A percentile compares a stretch with the other conserved stretches of the same genome.
Evolutionary conservation across 2,888 invertebrate genomes (phyloP).

Genomic region (Sinhomidia bicolor): DNA sequence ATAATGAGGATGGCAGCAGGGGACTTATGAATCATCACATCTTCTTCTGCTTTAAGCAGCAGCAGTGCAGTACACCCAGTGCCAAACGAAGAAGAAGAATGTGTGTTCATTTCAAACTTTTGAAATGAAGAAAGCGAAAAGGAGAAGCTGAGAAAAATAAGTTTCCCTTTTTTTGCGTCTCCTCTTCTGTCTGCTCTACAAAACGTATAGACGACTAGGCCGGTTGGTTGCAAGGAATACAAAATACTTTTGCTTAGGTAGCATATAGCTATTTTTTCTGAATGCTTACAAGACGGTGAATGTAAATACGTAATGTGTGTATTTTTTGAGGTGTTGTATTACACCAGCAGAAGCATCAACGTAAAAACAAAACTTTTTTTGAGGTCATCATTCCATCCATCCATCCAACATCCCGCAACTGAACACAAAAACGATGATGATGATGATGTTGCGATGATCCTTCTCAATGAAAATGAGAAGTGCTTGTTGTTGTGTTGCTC

Average conservation of each 20-base stretch:
- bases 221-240: not conserved
- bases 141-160: not conserved
- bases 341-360: not conserved
- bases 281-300: too few relatives aligned
- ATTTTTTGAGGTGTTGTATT: conserved; percentile 16
- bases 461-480: conserved; percentile 21
- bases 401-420: not conserved
- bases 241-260: too few relatives aligned
- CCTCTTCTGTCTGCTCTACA: not conserved
- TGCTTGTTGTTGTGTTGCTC: conserved; percentile 15
- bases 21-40: not conserved
- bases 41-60: too few relatives aligned
- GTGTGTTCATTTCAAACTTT: conserved; percentile 19
- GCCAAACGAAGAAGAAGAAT: not conserved
- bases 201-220: not conserved
- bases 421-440: not conserved
- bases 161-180: conserved; percentile 19
- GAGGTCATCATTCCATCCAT: conserved; percentile 44
- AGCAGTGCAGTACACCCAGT: not conserved
- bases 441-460: too few relatives aligned
- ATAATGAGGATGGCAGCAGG: not conserved
- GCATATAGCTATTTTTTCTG: too few relatives aligned
- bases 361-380: conserved; percentile 47
- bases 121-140: not conserved
- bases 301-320: not conserved